These are phyloP conservation scores for Halictus ligatus DNA, from an alignment of 2,888 invertebrate genomes.

Conservation along the genomic window DNA sequence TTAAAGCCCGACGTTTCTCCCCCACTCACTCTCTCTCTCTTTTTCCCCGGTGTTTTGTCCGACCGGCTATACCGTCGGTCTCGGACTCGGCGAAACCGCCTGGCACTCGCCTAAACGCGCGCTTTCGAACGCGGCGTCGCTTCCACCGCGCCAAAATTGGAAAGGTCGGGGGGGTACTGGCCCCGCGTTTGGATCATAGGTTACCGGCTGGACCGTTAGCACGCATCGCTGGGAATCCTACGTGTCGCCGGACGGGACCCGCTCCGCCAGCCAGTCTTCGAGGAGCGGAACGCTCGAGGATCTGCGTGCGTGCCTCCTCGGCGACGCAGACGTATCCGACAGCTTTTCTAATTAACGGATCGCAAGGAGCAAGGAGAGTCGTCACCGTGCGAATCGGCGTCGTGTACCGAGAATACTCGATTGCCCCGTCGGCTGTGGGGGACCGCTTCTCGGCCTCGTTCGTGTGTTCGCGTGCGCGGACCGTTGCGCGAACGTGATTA, in stretches of 20 bases:
- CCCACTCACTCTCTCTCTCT: no score
- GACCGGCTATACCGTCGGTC: neutral
- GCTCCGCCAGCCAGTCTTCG: neutral
- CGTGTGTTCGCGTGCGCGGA: neutral
- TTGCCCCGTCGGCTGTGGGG: no score
- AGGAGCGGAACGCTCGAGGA: no score
- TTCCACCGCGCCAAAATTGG: constrained; percentile 15
- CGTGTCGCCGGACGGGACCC: constrained; percentile 29
- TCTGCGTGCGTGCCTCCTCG: no score
- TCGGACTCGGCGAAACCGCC: neutral
- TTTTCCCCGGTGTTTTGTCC: neutral
- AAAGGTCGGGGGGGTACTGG: constrained; percentile 28
- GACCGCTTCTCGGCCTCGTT: no score
- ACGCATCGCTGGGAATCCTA: constrained; percentile 19
- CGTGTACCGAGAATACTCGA: no score
- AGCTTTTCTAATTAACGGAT: no score
- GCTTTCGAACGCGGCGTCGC: neutral
- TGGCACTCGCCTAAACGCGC: neutral
- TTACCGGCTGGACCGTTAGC: constrained; percentile 49
- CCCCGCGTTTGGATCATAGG: constrained; percentile 23
- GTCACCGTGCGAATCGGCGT: no score
- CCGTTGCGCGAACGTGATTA: neutral
- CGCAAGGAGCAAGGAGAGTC: no score
- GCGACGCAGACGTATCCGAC: neutral
- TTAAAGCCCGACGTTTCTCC: no score